Evolutionary conservation across 2,113 vertebrate species (phyloP).

Genomic region (Passer montanus): DNA sequence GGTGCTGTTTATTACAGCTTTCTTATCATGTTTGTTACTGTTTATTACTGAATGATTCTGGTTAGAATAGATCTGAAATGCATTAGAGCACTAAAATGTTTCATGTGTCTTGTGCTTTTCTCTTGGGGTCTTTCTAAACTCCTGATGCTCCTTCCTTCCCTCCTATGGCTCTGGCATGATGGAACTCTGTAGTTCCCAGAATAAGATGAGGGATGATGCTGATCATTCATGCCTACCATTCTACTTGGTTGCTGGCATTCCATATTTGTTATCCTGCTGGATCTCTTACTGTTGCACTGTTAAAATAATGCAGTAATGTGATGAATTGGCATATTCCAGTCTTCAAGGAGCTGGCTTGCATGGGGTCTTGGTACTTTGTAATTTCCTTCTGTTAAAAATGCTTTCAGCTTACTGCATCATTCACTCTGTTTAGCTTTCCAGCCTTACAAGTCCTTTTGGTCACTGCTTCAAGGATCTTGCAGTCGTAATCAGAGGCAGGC

Average conservation of each 20-base stretch:
- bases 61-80: slow-evolving; percentile 11
- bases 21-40: not conserved
- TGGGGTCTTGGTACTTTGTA: not conserved
- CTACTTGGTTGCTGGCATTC: not conserved
- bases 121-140: not conserved
- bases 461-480: slow-evolving; percentile 37
- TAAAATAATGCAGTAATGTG: not conserved
- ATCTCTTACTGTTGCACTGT: not conserved
- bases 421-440: slow-evolving; percentile 50
- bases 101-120: not conserved
- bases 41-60: not conserved
- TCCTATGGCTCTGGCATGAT: not conserved
- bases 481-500: slow-evolving; percentile 43
- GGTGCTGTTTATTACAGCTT: not conserved
- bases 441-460: slow-evolving; percentile 16
- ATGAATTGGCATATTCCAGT: not conserved
- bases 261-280: not conserved
- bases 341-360: not conserved
- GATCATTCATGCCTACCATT: not conserved
- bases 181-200: not conserved
- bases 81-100: not conserved
- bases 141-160: not conserved
- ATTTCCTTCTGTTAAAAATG: not conserved
- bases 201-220: not conserved
- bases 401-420: slow-evolving; percentile 2